Base-by-base conservation (phyloP, 2,888 invertebrate species). In the Myopa tessellatipennis region DNA sequence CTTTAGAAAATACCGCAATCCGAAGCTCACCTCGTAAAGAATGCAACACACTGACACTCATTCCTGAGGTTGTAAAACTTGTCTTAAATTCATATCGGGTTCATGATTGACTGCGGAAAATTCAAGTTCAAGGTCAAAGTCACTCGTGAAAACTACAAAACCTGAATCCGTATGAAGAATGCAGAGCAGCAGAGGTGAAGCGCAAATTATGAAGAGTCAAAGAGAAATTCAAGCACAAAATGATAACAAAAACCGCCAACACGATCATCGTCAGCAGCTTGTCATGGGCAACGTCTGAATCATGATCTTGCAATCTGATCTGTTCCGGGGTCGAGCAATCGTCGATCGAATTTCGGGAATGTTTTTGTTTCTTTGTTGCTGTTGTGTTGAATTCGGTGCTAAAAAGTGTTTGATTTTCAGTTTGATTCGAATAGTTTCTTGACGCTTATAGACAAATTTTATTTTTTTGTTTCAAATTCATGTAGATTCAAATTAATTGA, bases 41-140 rank as follows among this genome's bases (percentile, higher is more conserved):
- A 26, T 26, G 26, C 26, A 26, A 26, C 26, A 26, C 2, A n/a
- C 26, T 26, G 26, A 26, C 26, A 26, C 26, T 26, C 26, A 26
- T 26, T 26, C 26, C 26, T 26, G 26, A 26, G 26, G 26, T 26
- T 26, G 26, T 26, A 82, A 84, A 83, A 38, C 61, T 73, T 67
- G 34, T 8, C 12, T 55, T 8, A 0, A 65, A 18, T 61, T 69
- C 45, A 34, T n/a, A 63, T 34, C 40, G 67, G 26, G n/a, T 36
- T 71, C 45, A 61, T 10, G 45, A 18, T 61, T 60, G 52, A 34
- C 34, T n/a, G 67, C 74, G 67, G 38, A 16, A 80, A 81, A 81
- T 82, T 83, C 83, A 85, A 84, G 85, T 83, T 83, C 85, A 86
- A 86, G 84, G 84, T 85, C 83, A 83, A 77, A 78, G 73, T 76